phyloP scores from a whole-genome alignment of 1,140 invertebrate genomes.

The Andrena cerasifolii region DNA sequence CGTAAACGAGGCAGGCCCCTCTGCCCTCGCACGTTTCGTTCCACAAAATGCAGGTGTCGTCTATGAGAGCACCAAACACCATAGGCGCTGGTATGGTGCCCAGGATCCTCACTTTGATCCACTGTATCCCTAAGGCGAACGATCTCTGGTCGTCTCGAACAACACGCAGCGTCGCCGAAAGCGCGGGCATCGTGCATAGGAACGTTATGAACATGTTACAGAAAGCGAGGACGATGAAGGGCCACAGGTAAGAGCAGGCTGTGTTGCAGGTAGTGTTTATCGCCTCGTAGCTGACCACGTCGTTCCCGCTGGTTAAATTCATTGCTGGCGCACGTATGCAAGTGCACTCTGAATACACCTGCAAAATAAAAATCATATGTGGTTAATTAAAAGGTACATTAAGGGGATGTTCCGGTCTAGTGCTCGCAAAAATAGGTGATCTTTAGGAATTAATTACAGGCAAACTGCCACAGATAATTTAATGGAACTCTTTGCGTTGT shows the following conservation, averaged over 20 bases:
- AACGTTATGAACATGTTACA: constrained; percentile 90
- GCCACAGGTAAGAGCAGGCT: constrained; percentile 85
- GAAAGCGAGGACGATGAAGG: constrained; percentile 87
- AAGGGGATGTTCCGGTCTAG: too few relatives aligned
- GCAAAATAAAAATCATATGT: not conserved
- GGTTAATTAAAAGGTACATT: not conserved
- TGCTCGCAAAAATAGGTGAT: too few relatives aligned
- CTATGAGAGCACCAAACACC: constrained; percentile 92
- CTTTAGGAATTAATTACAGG: too few relatives aligned
- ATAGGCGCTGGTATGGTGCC: constrained; percentile 94
- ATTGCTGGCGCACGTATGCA: constrained; percentile 77
- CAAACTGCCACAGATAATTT: too few relatives aligned
- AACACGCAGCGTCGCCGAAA: constrained; percentile 90
- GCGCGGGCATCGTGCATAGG: constrained; percentile 89
- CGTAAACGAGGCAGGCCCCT: constrained; percentile 87
- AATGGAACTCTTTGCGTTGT: too few relatives aligned
- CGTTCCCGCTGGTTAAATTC: constrained; percentile 60
- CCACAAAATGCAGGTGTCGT: constrained; percentile 92
- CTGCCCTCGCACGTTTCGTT: constrained; percentile 84
- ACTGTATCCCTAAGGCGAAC: constrained; percentile 93
- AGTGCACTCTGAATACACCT: constrained; percentile 84
- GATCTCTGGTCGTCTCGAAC: constrained; percentile 91
- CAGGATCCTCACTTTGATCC: constrained; percentile 90
- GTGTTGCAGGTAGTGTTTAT: constrained; percentile 86
- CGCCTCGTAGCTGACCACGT: constrained; percentile 81